Conservation (phyloP, 2,113 vertebrate species). For the Mormoops blainvillei region DNA sequence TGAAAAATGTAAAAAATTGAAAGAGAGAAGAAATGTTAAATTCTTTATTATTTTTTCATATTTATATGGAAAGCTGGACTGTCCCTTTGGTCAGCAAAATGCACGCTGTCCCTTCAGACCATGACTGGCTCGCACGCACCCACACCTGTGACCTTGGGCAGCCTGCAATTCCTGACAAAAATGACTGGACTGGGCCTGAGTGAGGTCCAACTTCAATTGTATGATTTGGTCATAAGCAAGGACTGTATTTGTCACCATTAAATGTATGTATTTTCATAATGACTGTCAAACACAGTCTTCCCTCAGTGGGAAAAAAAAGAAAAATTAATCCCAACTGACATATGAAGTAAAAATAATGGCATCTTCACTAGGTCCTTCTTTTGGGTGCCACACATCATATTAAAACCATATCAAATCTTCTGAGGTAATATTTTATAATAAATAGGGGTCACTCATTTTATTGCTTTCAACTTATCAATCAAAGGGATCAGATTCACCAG, state of each 20-base stretch:
- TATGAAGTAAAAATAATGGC: neutral
- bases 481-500: neutral
- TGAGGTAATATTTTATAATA: neutral
- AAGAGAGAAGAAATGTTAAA: constrained; percentile 65
- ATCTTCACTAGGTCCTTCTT: neutral
- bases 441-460: neutral
- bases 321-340: neutral
- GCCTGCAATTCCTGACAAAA: constrained; percentile 41
- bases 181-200: neutral
- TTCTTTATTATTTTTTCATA: constrained; percentile 74
- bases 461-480: neutral
- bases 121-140: constrained; percentile 57
- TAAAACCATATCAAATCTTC: neutral
- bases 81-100: constrained; percentile 51
- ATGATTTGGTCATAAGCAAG: neutral
- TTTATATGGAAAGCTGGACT: constrained; percentile 73
- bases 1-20: constrained; percentile 69
- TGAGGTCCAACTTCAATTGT: constrained; percentile 27
- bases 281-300: constrained; percentile 73
- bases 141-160: neutral
- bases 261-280: constrained; percentile 77
- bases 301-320: constrained; percentile 35
- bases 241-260: constrained; percentile 71
- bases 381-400: neutral
- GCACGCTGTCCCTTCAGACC: constrained; percentile 45